phyloP scores from a whole-genome alignment of 2,113 vertebrate species.

The Jaculus jaculus region DNA sequence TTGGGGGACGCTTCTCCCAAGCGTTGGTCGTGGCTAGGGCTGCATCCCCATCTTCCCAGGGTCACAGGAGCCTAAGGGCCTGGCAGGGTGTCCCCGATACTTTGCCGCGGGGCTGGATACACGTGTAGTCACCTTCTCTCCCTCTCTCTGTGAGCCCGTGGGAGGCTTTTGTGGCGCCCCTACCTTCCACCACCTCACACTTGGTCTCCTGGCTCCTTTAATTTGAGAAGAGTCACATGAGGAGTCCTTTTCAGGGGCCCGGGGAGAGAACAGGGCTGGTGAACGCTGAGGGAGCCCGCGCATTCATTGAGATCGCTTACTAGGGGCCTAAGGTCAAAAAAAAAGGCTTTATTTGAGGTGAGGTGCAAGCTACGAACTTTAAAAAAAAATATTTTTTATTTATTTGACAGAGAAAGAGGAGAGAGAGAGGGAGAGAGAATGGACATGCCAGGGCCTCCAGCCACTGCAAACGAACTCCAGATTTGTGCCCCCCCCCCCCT shows the following conservation, averaged over 20 bases:
- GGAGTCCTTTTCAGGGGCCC: background rate
- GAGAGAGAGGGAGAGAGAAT: too few species aligned
- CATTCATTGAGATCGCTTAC: fast-evolving
- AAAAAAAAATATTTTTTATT: too few species aligned
- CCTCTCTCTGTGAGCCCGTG: fast-evolving
- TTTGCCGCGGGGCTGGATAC: fast-evolving
- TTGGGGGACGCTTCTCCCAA: background rate
- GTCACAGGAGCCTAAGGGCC: too few species aligned
- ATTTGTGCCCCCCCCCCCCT: too few species aligned
- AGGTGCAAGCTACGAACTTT: background rate
- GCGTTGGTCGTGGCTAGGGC: too few species aligned
- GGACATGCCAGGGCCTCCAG: too few species aligned
- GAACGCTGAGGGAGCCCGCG: fast-evolving
- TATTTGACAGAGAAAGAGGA: too few species aligned
- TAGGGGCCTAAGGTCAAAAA: background rate
- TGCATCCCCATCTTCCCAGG: background rate
- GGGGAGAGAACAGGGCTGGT: background rate
- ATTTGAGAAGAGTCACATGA: background rate
- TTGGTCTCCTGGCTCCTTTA: fast-evolving
- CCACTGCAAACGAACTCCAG: too few species aligned
- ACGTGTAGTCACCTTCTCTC: background rate
- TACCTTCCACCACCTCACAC: background rate
- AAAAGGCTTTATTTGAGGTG: background rate
- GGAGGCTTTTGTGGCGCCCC: too few species aligned
- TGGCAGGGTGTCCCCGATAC: fast-evolving